phyloP scores from a whole-genome alignment of 2,888 invertebrate genomes.

The Diadromus collaris region DNA sequence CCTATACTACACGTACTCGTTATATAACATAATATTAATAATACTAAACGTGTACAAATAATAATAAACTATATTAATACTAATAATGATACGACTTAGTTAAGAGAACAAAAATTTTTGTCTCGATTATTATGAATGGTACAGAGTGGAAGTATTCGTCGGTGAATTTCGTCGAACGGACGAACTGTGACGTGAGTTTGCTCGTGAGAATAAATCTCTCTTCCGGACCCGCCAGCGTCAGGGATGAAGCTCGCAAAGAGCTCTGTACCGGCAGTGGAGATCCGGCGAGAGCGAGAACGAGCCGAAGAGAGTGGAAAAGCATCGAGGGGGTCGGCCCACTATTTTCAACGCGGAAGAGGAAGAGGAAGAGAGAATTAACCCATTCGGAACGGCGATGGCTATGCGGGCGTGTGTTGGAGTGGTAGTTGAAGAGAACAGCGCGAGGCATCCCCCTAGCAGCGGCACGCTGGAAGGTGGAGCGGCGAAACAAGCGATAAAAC shows the following conservation, averaged over 20 bases:
- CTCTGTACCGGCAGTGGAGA: slow-evolving; percentile 2
- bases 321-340: slow-evolving; percentile 20
- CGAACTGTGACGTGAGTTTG: slow-evolving; percentile 4
- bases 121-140: slow-evolving; percentile 10
- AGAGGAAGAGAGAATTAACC: slow-evolving; percentile 70
- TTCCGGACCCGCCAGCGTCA: not conserved
- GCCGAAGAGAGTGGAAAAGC: slow-evolving; percentile 30
- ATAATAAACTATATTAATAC: too few species aligned
- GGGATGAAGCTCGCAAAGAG: slow-evolving; percentile 1
- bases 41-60: too few species aligned
- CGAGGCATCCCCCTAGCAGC: slow-evolving; percentile 55
- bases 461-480: slow-evolving; percentile 60
- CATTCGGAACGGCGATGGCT: slow-evolving; percentile 65
- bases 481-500: slow-evolving; percentile 79
- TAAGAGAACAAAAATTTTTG: slow-evolving; percentile 6
- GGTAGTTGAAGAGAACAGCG: slow-evolving; percentile 34
- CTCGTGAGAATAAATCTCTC: slow-evolving; percentile 40
- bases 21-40: slow-evolving; percentile 35
- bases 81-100: not conserved
- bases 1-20: slow-evolving; percentile 40
- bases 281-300: slow-evolving; percentile 19
- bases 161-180: slow-evolving; percentile 19
- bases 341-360: slow-evolving; percentile 28
- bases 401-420: slow-evolving; percentile 13
- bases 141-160: slow-evolving; percentile 6